Evolutionary conservation across 1,140 invertebrate genomes (phyloP).

Genomic region (Medauroidea extradentata): DNA sequence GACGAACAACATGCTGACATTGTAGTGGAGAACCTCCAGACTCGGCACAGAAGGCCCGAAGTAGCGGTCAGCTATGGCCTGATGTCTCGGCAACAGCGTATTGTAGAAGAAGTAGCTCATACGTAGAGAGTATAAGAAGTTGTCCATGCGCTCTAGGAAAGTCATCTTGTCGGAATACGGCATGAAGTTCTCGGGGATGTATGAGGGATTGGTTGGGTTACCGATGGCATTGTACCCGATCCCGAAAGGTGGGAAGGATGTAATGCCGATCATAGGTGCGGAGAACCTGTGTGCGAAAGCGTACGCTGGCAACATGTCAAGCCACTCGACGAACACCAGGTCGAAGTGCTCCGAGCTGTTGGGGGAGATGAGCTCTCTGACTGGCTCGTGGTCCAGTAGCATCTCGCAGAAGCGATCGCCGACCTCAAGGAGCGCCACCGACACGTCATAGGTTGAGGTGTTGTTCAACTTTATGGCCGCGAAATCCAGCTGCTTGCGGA

Average conservation of each 20-base stretch:
- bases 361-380: no score
- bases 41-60: slow-evolving; percentile 21
- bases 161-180: slow-evolving; percentile 15
- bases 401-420: neutral
- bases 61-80: slow-evolving; percentile 16
- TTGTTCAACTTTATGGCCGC: neutral
- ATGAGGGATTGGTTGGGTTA: no score
- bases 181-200: slow-evolving; percentile 13
- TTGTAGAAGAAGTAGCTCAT: slow-evolving; percentile 3
- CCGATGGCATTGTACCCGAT: neutral
- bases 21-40: slow-evolving; percentile 5
- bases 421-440: neutral
- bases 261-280: neutral
- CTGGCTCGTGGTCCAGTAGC: neutral
- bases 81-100: neutral
- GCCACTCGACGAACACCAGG: no score
- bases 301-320: neutral
- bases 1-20: no score
- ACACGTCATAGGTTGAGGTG: neutral
- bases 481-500: neutral
- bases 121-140: slow-evolving; percentile 8
- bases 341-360: neutral
- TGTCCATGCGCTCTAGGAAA: slow-evolving; percentile 15
- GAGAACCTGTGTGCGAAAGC: neutral
- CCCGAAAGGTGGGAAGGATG: neutral